phyloP scores from a whole-genome alignment of 1,140 invertebrate species.

The Metaphire vulgaris region DNA sequence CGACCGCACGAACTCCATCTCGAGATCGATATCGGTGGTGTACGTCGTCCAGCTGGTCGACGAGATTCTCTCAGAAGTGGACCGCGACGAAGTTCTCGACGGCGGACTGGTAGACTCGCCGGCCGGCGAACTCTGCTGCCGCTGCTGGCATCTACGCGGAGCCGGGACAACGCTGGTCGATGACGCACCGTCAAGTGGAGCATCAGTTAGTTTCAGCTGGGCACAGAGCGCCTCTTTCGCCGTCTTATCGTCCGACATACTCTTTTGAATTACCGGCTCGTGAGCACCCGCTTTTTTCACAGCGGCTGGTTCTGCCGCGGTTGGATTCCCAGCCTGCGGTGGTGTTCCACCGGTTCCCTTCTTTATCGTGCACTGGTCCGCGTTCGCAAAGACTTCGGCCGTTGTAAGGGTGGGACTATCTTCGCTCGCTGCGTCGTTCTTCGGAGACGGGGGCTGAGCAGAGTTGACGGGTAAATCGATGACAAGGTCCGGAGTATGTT shows the following conservation, averaged over 20 bases:
- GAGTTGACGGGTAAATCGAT: slow-evolving; percentile 68
- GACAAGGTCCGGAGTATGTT: slow-evolving; percentile 78
- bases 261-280: slow-evolving; percentile 24
- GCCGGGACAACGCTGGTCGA: neutral
- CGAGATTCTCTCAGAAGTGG: neutral
- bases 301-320: slow-evolving; percentile 26
- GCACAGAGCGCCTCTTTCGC: neutral
- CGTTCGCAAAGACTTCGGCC: slow-evolving; percentile 48
- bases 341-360: slow-evolving; percentile 54
- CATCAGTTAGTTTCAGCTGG: too few species aligned
- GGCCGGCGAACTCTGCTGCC: too few species aligned
- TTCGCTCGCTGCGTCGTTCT: slow-evolving; percentile 33
- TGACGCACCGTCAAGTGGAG: neutral
- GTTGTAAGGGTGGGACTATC: slow-evolving; percentile 44
- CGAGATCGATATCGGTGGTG: neutral
- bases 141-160: neutral
- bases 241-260: neutral
- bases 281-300: slow-evolving; percentile 26
- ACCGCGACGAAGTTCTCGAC: neutral
- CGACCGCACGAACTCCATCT: neutral
- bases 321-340: neutral
- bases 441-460: slow-evolving; percentile 35
- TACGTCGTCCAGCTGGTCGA: neutral
- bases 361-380: slow-evolving; percentile 72
- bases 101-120: slow-evolving; percentile 4